phyloP scores from a whole-genome alignment of 2,113 vertebrate species.

The Heterocephalus glaber region DNA sequence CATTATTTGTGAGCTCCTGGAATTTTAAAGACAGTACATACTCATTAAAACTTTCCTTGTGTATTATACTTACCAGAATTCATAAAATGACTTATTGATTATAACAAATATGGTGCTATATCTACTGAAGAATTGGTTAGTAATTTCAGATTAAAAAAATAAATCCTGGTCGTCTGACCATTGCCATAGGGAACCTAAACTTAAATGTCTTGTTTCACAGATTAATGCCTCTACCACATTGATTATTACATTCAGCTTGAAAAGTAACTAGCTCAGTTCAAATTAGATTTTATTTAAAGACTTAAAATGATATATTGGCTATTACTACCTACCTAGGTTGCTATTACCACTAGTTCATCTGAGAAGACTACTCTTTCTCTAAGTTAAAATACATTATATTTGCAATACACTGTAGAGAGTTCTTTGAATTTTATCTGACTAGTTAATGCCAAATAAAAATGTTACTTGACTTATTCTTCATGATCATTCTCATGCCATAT shows the following conservation, averaged over 20 bases:
- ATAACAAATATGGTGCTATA: background rate
- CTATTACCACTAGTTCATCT: background rate
- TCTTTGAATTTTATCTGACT: background rate
- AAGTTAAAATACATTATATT: background rate
- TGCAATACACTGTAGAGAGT: background rate
- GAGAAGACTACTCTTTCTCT: background rate
- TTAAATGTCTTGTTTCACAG: background rate
- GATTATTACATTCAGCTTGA: conserved; percentile 1
- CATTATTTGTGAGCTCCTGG: background rate
- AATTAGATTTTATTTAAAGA: background rate
- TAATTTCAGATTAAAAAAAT: background rate
- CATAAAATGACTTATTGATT: background rate
- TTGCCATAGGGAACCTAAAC: background rate
- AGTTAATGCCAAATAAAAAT: background rate
- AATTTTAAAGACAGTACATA: background rate
- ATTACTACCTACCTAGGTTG: background rate
- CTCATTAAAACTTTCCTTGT: background rate
- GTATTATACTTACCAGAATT: background rate
- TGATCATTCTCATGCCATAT: background rate
- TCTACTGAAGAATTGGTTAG: background rate
- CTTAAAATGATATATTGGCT: background rate
- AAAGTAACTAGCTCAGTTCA: conserved; percentile 1
- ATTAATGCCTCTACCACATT: background rate
- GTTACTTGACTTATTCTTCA: background rate
- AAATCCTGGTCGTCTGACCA: background rate